Percentiles rank a stretch among this genome's conserved stretches.
These are phyloP conservation scores for Ectobius pallidus DNA, from an alignment of 2,888 invertebrate genomes.

Conservation along the genomic window DNA sequence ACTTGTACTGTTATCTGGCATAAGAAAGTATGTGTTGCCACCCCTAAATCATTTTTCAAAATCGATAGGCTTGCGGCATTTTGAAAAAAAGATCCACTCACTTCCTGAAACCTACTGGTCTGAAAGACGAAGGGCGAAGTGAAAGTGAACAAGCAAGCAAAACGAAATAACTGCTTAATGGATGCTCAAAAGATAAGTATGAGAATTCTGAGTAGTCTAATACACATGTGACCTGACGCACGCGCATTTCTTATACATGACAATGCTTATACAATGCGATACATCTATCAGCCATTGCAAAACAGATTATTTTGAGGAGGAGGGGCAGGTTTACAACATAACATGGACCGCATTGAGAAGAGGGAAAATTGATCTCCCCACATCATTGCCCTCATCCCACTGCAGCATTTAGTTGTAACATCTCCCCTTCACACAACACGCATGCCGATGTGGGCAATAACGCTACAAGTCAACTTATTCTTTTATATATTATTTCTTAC, in stretches of 20 bases:
- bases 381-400: background rate
- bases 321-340: constrained; percentile 16
- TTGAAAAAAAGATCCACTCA: no score
- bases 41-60: no score
- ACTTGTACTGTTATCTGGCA: no score
- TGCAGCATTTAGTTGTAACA: constrained; percentile 22
- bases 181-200: no score
- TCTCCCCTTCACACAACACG: background rate
- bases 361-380: constrained; percentile 22
- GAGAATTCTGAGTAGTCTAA: no score
- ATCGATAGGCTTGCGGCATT: no score
- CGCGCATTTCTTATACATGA: background rate
- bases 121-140: no score
- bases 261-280: constrained; percentile 9
- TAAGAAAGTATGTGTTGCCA: no score
- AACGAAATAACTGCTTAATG: no score
- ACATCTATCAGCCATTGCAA: constrained; percentile 26
- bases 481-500: no score
- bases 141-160: no score
- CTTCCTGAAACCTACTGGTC: no score
- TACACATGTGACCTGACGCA: background rate
- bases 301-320: constrained; percentile 19
- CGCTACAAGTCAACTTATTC: constrained; percentile 1
- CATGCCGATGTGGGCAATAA: constrained; percentile 3
- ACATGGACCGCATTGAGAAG: constrained; percentile 6